These are phyloP conservation scores for Didymodactylos carnosus DNA, from an alignment of 2,888 invertebrate species.

Conservation along the genomic window DNA sequence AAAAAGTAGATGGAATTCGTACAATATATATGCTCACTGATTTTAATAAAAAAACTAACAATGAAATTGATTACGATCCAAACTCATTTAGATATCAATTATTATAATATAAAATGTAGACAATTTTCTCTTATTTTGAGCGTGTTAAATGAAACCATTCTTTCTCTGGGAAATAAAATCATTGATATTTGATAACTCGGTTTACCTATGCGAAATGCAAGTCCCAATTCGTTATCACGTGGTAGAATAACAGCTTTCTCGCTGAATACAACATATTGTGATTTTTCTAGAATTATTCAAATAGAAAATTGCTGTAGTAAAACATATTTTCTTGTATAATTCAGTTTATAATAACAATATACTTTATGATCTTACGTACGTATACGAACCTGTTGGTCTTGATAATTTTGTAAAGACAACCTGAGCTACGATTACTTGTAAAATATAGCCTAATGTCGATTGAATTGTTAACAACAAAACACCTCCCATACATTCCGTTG, in stretches of 20 bases:
- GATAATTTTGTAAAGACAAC: constrained; percentile 70
- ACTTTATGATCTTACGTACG: no score
- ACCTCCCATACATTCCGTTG: constrained; percentile 72
- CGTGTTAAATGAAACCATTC: no score
- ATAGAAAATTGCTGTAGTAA: neutral
- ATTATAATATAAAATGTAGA: no score
- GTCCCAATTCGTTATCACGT: neutral
- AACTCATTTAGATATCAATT: no score
- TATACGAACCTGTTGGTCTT: constrained; percentile 56
- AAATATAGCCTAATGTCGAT: constrained; percentile 65
- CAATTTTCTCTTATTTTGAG: no score
- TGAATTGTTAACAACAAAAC: constrained; percentile 70
- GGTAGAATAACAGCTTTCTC: neutral
- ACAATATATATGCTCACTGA: no score
- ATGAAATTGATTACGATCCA: no score
- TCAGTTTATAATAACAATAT: no score
- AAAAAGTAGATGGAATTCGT: no score
- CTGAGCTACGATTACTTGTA: constrained; percentile 47
- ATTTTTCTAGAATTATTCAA: neutral
- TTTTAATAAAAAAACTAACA: no score
- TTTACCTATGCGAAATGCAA: neutral
- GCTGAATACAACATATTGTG: neutral
- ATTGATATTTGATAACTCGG: no score
- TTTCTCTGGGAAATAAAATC: no score
- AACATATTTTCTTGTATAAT: neutral